Evolutionary conservation across 2,888 invertebrate genomes (phyloP), one percentile per base, ranked within the genome.

Genomic region (Ectobius pallidus): DNA sequence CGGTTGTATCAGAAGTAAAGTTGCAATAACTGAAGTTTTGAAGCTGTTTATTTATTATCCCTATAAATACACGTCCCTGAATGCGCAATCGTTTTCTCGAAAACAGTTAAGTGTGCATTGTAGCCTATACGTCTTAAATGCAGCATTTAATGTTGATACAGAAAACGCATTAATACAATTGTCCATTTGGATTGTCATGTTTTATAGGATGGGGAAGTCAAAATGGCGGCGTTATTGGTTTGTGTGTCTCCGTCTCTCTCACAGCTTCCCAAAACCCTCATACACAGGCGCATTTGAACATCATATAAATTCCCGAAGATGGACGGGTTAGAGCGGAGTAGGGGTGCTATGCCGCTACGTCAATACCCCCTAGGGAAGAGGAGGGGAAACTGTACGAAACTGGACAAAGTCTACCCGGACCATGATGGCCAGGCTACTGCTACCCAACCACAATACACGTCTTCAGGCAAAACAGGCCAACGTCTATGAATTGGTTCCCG

Each of bases 231-330:
- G 69, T 74, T 74, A 74, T 74, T 69, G 71, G 74, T 69, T 71
- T 71, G 55, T 49, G 63, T 74, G 68, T 58, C 65, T 63, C 70
- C 30, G 49, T 52, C 68, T 65, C 55, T 18, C 52, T 52, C 30
- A 11, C 46, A 63, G 20, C 58, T 27, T 6, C 9, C 30, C 34
- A 30, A 9, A 34, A 34, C 62, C 42, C 73, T 67, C 72, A 73
- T 73, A 76, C 74, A 75, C 69, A 80, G 81, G 80, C 80, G 80
- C 80, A 80, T 81, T 79, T 78, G 69, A 72, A 72, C 82, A 82
- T 83, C 82, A 83, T 83, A 83, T 82, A 83, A 83, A 83, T 83
- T 83, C 82, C 82, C 80, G 81, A 80, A 82, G 80, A 81, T 80
- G 79, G 80, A 80, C 79, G 80, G 77, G 81, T 79, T 79, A 79